Conservation (phyloP, 2,113 vertebrate genomes). For the Seriola rivoliana region DNA sequence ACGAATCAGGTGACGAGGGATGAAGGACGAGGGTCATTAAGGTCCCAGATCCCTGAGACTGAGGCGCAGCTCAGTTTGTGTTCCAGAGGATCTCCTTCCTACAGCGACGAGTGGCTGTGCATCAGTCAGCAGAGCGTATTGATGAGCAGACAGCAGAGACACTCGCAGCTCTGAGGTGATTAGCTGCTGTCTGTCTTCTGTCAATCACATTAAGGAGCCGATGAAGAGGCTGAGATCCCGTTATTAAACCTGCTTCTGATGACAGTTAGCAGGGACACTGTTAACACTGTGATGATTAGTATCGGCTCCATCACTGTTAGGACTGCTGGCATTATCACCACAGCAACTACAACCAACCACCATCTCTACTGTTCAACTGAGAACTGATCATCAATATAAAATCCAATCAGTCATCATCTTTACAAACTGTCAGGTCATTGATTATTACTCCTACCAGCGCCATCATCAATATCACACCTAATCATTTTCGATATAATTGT, state of each 20-base stretch:
- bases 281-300: not conserved
- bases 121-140: not conserved
- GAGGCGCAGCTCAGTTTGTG: too few relatives aligned
- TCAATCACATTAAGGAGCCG: not conserved
- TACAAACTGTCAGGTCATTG: not conserved
- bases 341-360: too few relatives aligned
- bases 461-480: too few relatives aligned
- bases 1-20: too few relatives aligned
- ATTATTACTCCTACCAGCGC: not conserved
- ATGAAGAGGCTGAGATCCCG: too few relatives aligned
- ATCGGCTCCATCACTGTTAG: not conserved
- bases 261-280: not conserved
- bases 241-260: not conserved
- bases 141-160: not conserved
- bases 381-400: too few relatives aligned
- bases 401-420: not conserved
- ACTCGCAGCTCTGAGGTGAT: not conserved
- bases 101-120: not conserved
- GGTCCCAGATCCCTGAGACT: too few relatives aligned
- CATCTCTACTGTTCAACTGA: too few relatives aligned
- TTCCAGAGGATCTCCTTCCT: too few relatives aligned
- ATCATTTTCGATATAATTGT: not conserved
- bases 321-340: too few relatives aligned
- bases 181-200: conserved; percentile 1
- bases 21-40: too few relatives aligned